Conservation (phyloP, 2,888 invertebrate species). For the Orthosia gothica region DNA sequence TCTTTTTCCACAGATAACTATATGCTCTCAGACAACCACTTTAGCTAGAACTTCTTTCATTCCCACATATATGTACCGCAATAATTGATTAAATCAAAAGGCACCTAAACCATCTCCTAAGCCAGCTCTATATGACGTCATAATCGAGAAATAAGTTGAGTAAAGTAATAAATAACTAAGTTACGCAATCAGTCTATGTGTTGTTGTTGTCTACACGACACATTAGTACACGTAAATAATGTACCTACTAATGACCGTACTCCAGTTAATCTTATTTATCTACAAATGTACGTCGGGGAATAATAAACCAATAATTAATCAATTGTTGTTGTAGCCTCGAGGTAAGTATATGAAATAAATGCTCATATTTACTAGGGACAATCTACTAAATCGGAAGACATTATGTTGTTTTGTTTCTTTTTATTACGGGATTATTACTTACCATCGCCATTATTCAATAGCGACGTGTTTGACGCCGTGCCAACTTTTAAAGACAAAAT, state of each 20-base stretch:
- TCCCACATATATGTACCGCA: too few relatives aligned
- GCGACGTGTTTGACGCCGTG: not conserved
- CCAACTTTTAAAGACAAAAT: too few relatives aligned
- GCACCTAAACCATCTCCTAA: too few relatives aligned
- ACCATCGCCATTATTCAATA: too few relatives aligned
- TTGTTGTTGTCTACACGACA: constrained; percentile 3
- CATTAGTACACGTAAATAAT: constrained; percentile 8
- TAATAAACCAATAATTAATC: too few relatives aligned
- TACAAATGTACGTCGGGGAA: constrained; percentile 14
- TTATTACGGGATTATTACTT: not conserved
- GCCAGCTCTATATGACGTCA: not conserved
- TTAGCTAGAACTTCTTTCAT: too few relatives aligned
- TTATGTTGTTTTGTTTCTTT: not conserved
- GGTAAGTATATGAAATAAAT: not conserved
- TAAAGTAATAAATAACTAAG: constrained; percentile 3
- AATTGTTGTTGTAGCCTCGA: too few relatives aligned
- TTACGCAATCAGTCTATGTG: not conserved
- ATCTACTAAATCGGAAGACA: not conserved
- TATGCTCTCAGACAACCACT: too few relatives aligned
- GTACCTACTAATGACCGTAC: constrained; percentile 14
- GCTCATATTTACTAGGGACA: constrained; percentile 2
- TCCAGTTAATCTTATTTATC: constrained; percentile 34
- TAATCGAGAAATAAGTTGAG: not conserved
- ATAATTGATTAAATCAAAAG: too few relatives aligned
- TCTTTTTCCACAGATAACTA: too few relatives aligned